phyloP scores from a whole-genome alignment of 2,113 vertebrate genomes.

The Neomonachus schauinslandi region DNA sequence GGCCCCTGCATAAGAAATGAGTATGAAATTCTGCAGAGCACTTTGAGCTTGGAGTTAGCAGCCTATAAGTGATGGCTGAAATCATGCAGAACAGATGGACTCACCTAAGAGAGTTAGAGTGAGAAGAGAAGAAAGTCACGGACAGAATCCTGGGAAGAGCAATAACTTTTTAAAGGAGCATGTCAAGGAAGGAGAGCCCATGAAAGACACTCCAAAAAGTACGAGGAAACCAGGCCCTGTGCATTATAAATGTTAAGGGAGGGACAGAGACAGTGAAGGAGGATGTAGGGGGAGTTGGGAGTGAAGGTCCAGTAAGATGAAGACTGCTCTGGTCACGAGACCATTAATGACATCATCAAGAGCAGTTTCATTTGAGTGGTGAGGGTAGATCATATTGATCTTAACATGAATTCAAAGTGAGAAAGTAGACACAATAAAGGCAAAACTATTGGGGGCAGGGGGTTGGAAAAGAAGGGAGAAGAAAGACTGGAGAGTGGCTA shows the following conservation, averaged over 20 bases:
- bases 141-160: background rate
- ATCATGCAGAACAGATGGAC: background rate
- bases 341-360: background rate
- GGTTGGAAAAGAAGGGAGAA: background rate
- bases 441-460: background rate
- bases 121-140: background rate
- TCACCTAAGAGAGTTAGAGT: background rate
- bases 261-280: background rate
- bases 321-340: background rate
- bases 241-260: background rate
- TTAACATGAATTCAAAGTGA: constrained; percentile 29
- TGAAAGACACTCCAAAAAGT: background rate
- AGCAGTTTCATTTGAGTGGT: background rate
- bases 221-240: background rate
- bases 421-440: background rate
- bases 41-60: background rate
- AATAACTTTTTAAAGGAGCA: background rate
- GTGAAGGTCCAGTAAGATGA: background rate
- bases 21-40: background rate
- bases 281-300: background rate
- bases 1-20: background rate
- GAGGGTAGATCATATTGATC: background rate
- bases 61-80: background rate
- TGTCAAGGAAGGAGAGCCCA: background rate
- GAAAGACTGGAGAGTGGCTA: background rate